Base-by-base conservation (phyloP, 2,888 invertebrate species). In the Meiosimyza platycephala region DNA sequence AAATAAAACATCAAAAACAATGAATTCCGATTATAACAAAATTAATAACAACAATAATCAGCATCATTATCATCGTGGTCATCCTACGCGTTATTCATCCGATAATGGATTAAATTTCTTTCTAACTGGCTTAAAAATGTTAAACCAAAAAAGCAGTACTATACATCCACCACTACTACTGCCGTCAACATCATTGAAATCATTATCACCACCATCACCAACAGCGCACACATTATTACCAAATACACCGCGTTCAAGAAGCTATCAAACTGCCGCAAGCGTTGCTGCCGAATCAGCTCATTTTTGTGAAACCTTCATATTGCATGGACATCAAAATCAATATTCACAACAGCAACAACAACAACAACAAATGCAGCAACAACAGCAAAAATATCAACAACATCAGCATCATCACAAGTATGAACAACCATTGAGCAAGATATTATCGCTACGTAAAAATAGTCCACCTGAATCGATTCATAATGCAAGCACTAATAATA, bases 251-350 rank as follows among this genome's bases (percentile, higher is more conserved):
- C 40, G 40, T 40, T 40, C 40, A 40, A 40, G 40, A 11, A 75
- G 64, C 54, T 81, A 74, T 62, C 78, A 68, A 64, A 69, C 74
- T 55, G 74, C 73, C 71, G 73, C 72, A 71, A 69, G 62, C 70
- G 74, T 64, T 62, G 69, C 72, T 5, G 57, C 76, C 1, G 78
- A 79, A 13, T 72, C 79, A 6, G 54, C 75, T 1, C 74, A 72
- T 18, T 82, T 74, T 48, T 55, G 74, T 1, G 76, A 80, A 52
- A 48, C 74, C 15, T 75, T 71, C 18, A 55, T 70, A 2, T 72
- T 63, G 18, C 55, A 66, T 28, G 16, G 52, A 51, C 60, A 66
- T 33, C 40, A 71, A 15, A 73, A 76, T 11, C 74, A 76, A 3
- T 73, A 74, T 55, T 50, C 12, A 7, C 33, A 59, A 7, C n/a